phyloP scores from a whole-genome alignment of 1,140 invertebrate genomes.

The Oryzaephilus surinamensis region DNA sequence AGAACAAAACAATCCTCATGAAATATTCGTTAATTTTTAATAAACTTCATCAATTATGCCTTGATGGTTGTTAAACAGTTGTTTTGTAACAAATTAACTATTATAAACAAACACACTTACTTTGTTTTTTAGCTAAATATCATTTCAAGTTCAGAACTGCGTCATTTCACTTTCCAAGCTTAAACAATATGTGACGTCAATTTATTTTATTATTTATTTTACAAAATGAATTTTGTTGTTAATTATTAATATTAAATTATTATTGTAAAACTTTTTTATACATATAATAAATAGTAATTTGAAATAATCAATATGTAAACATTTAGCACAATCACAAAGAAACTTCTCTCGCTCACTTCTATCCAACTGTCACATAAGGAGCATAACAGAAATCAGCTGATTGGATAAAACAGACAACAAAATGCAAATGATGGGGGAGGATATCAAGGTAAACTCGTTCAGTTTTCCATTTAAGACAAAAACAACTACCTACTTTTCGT shows the following conservation, averaged over 20 bases:
- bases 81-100: too few species aligned
- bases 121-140: slow-evolving; percentile 12
- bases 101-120: too few species aligned
- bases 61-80: too few species aligned
- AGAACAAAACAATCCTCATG: too few species aligned
- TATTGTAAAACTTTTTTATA: slow-evolving; percentile 1
- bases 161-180: slow-evolving; percentile 12
- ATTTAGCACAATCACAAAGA: slow-evolving; percentile 11
- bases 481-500: too few species aligned
- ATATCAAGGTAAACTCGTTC: too few species aligned
- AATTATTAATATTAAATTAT: neutral
- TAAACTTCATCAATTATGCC: too few species aligned
- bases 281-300: neutral
- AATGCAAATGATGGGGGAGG: too few species aligned
- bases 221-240: too few species aligned
- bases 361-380: slow-evolving; percentile 11
- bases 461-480: too few species aligned
- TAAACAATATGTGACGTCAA: slow-evolving; percentile 11
- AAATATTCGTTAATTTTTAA: too few species aligned
- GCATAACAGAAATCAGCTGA: slow-evolving; percentile 24
- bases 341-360: neutral
- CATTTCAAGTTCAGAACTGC: slow-evolving; percentile 19
- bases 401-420: slow-evolving; percentile 12
- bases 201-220: too few species aligned
- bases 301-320: slow-evolving; percentile 12